Percentiles rank a stretch among this genome's conserved stretches.
Evolutionary conservation across 2,113 vertebrate genomes (phyloP).

Genomic region (Megaptera novaeangliae): DNA sequence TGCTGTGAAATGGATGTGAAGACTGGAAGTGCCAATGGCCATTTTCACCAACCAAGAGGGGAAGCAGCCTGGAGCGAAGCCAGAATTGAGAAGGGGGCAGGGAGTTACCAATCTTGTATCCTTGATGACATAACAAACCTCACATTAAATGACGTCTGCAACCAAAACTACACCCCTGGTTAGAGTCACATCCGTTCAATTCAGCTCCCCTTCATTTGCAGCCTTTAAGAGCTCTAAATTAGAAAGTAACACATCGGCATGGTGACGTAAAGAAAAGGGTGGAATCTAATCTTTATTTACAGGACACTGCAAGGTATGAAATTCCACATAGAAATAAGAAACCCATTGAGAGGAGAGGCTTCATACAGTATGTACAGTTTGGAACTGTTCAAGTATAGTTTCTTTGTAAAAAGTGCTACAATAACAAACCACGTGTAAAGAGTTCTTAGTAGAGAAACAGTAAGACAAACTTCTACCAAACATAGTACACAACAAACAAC

Average conservation of each 20-base stretch:
- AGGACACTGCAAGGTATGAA: slow-evolving; percentile 63
- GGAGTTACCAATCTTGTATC: too few relatives aligned
- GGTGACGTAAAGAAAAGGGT: slow-evolving; percentile 31
- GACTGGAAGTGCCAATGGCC: neutral
- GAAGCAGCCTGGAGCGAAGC: neutral
- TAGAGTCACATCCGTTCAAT: neutral
- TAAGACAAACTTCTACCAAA: slow-evolving; percentile 67
- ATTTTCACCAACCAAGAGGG: neutral
- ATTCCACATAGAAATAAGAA: slow-evolving; percentile 72
- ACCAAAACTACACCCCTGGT: neutral
- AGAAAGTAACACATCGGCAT: neutral
- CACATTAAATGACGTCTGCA: neutral
- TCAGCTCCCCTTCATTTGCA: neutral
- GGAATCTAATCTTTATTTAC: slow-evolving; percentile 79
- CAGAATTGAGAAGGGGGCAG: neutral
- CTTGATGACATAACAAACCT: neutral
- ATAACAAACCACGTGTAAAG: slow-evolving; percentile 78
- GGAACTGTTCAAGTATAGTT: slow-evolving; percentile 84
- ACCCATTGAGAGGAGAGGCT: slow-evolving; percentile 53
- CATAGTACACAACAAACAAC: slow-evolving; percentile 43
- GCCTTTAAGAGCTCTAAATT: neutral
- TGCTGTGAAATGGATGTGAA: too few relatives aligned
- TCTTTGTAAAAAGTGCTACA: slow-evolving; percentile 82
- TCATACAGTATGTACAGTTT: slow-evolving; percentile 75
- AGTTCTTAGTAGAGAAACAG: slow-evolving; percentile 63